Evolutionary conservation across 1,140 invertebrate species (phyloP), one percentile per base, ranked within the genome.

Genomic region (Aphidius gifuensis): DNA sequence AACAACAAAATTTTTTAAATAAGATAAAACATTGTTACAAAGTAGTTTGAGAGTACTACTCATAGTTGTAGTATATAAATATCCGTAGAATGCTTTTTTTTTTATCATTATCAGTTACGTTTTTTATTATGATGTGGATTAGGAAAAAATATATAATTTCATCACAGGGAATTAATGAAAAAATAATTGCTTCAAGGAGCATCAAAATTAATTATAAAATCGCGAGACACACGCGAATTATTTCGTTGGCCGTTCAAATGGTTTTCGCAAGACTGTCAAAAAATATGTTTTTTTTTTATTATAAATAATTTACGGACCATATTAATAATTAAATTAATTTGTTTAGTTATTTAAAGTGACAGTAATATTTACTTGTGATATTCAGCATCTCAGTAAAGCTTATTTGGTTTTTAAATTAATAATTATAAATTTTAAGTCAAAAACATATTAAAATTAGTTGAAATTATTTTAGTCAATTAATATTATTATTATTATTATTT

Each of bases 101-200:
- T 65, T 63, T 61, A 69, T 71, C 72, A 73, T 72, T 70, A 70
- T 71, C 73, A 78, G 72, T 76, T 78, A 74, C 68, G 72, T 78
- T 72, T 71, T 68, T 74, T 73, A 73, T 79, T 78, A 66, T 68
- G 70, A 68, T 69, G 70, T 75, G 76, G 69, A 73, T 73, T 74
- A 71, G 68, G 44, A 7, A 16, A 64, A 16, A 68, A 64, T 54
- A 60, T 66, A 38, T 55, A 16, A 16, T 16, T 16, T 16, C 16
- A 16, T 16, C 51, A 44, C 48, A 44, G 43, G 9, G 43, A 44
- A 9, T 53, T 7, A 2, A 4, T 57, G 6, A 16, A 16, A 16
- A 16, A 54, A 46, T 45, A 45, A 46, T 45, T 38, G 42, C 32
- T 46, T 2, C 8, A n/a, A 46, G 2, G 3, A 46, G 8, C 4